A percentile compares a stretch with the other conserved stretches of the same genome.
phyloP scores from a whole-genome alignment of 2,797 vertebrate species.

The Propithecus perrieri region DNA sequence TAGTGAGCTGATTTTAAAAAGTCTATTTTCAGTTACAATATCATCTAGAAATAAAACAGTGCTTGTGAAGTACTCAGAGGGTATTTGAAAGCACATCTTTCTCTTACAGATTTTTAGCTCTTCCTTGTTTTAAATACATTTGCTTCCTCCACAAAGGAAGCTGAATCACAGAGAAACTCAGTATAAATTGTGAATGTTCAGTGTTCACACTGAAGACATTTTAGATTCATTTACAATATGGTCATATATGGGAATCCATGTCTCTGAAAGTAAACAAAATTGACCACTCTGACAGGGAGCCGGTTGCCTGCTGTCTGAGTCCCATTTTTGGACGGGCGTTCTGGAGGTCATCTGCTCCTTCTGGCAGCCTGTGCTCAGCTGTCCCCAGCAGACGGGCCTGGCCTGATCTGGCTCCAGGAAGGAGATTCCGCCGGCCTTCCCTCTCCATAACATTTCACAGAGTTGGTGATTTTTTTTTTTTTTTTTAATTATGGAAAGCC shows the following conservation, averaged over 20 bases:
- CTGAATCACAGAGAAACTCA: not conserved
- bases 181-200: not conserved
- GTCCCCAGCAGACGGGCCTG: not conserved
- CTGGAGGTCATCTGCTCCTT: not conserved
- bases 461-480: not conserved
- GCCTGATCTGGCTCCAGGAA: not conserved
- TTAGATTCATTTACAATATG: not conserved
- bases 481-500: not conserved
- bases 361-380: not conserved
- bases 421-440: not conserved
- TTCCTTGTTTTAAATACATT: conserved; percentile 8
- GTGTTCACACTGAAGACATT: not conserved
- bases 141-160: not conserved
- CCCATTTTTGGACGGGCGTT: not conserved
- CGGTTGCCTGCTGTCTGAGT: not conserved
- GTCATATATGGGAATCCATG: not conserved
- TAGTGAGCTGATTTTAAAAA: not conserved
- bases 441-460: not conserved
- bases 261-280: not conserved
- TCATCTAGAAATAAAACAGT: not conserved
- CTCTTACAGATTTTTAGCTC: not conserved
- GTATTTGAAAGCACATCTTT: conserved; percentile 19
- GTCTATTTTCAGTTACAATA: not conserved
- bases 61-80: not conserved
- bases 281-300: not conserved